Evolutionary conservation across 2,113 vertebrate genomes (phyloP), one percentile per base, ranked within the genome.

Genomic region (Pygoscelis antarcticus): DNA sequence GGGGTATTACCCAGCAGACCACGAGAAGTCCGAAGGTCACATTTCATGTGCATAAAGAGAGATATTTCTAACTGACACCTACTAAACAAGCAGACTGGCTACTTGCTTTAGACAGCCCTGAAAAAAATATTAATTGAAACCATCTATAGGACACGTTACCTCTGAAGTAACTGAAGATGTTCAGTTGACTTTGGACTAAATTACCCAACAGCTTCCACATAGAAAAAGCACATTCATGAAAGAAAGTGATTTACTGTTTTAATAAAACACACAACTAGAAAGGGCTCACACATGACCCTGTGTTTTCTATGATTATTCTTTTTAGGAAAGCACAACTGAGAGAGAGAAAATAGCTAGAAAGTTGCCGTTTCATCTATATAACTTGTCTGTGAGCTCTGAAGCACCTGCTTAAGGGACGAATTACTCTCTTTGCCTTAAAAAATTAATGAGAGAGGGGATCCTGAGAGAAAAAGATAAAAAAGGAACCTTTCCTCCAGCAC

Each of bases 241-340:
- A 77, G 29, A 42, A 87, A 93, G n/a, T 75, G 86, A 92, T 94
- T 90, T 96, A 92, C 77, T 82, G 65, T n/a, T 93, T 93, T 91
- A 96, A 81, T 95, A 92, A 40, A 90, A 76, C 46, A 78, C 2
- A 0, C 27, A 77, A 66, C 70, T 83, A 70, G 38, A 95, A 87
- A 93, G 66, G n/a, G 65, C 29, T 72, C 30, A 44, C 18, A 38
- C 34, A 16, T 8, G 29, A 88, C 57, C 58, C n/a, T 74, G 14
- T 23, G 57, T 72, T 84, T 96, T 85, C 69, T 79, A 16, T 49
- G 52, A 82, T 89, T 77, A 89, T 57, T 92, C 86, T 92, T 58
- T 69, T 84, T 34, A 84, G 60, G 62, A 92, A 84, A 83, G 62
- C 30, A 76, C 21, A 76, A 62, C 15, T 42, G 38, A 80, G 52